Conservation (phyloP, 92 coral and sea anemone genomes). For the Palythoa grandis region DNA sequence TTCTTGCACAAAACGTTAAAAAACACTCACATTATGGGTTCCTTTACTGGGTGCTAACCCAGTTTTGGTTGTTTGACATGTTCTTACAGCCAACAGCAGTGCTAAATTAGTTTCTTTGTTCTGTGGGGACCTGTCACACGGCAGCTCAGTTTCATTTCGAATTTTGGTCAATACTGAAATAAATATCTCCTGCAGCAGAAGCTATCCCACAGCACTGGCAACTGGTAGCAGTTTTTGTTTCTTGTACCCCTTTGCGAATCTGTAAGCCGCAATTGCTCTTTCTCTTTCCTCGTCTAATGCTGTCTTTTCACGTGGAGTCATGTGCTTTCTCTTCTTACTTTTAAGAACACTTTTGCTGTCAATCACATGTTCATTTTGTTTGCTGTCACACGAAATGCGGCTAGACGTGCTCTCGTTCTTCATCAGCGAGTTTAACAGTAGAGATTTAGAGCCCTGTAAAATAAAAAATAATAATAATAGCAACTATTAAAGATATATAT, state of each 20-base stretch:
- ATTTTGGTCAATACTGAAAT: neutral
- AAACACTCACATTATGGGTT: no score
- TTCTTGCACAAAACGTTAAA: no score
- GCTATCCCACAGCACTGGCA: neutral
- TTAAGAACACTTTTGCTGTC: constrained; percentile 42
- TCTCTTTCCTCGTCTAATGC: constrained; percentile 77
- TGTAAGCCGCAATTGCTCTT: constrained; percentile 73
- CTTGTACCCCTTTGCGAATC: constrained; percentile 62
- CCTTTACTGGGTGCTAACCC: no score
- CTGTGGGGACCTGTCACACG: no score
- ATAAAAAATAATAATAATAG: neutral
- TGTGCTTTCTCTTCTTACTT: constrained; percentile 83
- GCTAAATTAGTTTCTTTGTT: no score
- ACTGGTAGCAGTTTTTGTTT: neutral
- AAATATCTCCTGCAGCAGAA: neutral
- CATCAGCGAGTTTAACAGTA: constrained; percentile 56
- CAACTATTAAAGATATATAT: neutral
- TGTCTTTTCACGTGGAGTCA: constrained; percentile 76
- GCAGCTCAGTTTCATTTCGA: no score
- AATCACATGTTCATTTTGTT: neutral
- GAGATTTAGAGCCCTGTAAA: constrained; percentile 63
- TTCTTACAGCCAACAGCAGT: no score
- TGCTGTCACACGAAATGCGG: constrained; percentile 18
- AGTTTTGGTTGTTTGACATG: no score
- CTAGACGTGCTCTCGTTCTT: constrained; percentile 22